These are phyloP conservation scores for Grantiella picta DNA, from an alignment of 2,113 vertebrate species.

Conservation along the genomic window DNA sequence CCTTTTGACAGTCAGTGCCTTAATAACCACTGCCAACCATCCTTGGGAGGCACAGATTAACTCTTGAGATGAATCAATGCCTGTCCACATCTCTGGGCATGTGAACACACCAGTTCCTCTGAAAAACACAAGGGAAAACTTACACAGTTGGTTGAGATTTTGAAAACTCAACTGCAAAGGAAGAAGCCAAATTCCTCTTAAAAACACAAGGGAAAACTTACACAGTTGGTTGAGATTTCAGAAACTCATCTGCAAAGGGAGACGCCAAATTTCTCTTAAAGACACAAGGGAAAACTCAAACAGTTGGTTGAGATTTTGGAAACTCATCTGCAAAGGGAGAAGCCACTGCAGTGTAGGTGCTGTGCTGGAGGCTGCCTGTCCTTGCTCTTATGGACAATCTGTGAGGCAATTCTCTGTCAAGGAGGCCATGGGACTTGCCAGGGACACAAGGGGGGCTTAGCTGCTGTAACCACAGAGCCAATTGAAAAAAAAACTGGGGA, in stretches of 20 bases:
- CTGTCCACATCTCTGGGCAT: neutral
- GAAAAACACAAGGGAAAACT: neutral
- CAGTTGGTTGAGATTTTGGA: neutral
- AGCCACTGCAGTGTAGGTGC: fast-evolving
- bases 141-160: neutral
- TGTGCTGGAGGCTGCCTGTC: neutral
- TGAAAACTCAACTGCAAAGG: neutral
- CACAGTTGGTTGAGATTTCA: neutral
- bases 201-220: neutral
- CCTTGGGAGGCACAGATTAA: neutral
- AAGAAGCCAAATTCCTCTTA: neutral
- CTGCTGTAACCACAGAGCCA: neutral
- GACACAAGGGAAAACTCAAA: neutral
- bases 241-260: neutral
- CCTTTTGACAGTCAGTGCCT: neutral
- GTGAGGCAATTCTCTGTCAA: neutral
- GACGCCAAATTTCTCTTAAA: neutral
- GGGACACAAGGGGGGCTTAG: neutral
- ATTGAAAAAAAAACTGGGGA: neutral
- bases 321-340: neutral
- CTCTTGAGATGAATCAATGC: neutral
- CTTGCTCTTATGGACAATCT: neutral
- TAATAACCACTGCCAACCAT: neutral
- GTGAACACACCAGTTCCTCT: neutral
- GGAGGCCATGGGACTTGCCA: neutral